Evolutionary conservation across 2,888 invertebrate genomes (phyloP).

Genomic region (Abrostola tripartita): DNA sequence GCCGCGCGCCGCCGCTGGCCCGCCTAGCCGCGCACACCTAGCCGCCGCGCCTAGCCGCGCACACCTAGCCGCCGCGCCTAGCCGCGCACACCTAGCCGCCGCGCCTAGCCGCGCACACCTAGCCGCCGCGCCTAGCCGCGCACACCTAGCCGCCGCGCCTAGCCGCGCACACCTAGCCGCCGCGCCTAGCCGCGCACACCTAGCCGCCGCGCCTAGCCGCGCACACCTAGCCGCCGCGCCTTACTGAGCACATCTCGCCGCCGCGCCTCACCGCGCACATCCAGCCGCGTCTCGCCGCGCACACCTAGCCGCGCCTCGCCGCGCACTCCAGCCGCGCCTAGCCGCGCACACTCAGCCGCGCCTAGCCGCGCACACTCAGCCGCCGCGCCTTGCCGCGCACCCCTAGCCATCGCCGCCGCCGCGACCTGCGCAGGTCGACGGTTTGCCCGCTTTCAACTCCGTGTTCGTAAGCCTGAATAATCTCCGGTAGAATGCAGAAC

Average conservation of each 20-base stretch:
- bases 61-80: too few species aligned
- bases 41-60: too few species aligned
- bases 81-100: conserved; percentile 17
- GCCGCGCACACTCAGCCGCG: conserved; percentile 17
- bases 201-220: too few species aligned
- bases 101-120: too few species aligned
- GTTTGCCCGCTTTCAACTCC: too few species aligned
- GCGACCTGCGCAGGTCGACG: too few species aligned
- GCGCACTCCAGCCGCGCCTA: conserved; percentile 15
- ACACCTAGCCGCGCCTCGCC: conserved; percentile 21
- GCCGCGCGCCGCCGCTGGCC: conserved; percentile 67
- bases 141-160: neutral
- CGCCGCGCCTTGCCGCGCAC: conserved; percentile 11
- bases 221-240: too few species aligned
- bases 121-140: too few species aligned
- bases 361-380: conserved; percentile 10
- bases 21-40: conserved; percentile 67
- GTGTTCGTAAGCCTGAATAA: too few species aligned
- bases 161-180: neutral
- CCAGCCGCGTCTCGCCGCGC: conserved; percentile 65
- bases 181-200: conserved; percentile 20
- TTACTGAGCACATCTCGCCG: conserved; percentile 54
- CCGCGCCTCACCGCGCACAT: too few species aligned
- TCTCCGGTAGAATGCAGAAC: neutral
- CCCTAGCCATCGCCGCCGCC: neutral